These are phyloP conservation scores for Halocynthia aurantium DNA, from an alignment of 23 tunicate species.

Conservation along the genomic window DNA sequence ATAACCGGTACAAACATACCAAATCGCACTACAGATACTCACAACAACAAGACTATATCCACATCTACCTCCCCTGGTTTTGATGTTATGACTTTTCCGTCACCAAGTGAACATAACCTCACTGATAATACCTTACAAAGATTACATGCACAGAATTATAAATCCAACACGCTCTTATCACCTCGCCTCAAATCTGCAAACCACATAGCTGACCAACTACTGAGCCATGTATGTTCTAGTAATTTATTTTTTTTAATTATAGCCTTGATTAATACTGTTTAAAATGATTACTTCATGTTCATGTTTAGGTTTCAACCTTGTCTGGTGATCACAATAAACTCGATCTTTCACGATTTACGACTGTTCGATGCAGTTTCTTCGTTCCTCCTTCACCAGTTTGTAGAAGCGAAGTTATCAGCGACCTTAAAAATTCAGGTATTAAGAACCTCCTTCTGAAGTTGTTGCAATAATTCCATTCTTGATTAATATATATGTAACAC, in stretches of 20 bases:
- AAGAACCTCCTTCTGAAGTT: conserved; percentile 1
- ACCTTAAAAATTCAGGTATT: conserved; percentile 26
- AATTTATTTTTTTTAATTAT: no score
- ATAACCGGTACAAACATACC: no score
- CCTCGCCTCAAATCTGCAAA: conserved; percentile 10
- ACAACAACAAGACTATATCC: no score
- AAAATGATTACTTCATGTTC: background rate
- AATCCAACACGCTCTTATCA: background rate
- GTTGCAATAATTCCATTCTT: conserved; percentile 33
- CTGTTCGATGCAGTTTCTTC: conserved; percentile 53
- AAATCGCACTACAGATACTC: no score
- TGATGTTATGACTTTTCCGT: no score
- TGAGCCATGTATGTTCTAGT: background rate
- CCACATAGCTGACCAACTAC: background rate
- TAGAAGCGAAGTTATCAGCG: conserved; percentile 21
- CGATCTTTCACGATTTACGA: conserved; percentile 40
- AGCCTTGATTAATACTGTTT: background rate
- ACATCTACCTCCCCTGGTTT: no score
- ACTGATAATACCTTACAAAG: no score
- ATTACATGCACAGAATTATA: background rate
- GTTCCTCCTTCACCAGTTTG: conserved; percentile 48
- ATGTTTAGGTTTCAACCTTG: conserved; percentile 25
- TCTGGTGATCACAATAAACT: conserved; percentile 8
- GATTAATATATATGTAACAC: no score
- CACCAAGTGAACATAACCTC: no score